Evolutionary conservation across 2,888 invertebrate species (phyloP).

Genomic region (Eilema sororculum): DNA sequence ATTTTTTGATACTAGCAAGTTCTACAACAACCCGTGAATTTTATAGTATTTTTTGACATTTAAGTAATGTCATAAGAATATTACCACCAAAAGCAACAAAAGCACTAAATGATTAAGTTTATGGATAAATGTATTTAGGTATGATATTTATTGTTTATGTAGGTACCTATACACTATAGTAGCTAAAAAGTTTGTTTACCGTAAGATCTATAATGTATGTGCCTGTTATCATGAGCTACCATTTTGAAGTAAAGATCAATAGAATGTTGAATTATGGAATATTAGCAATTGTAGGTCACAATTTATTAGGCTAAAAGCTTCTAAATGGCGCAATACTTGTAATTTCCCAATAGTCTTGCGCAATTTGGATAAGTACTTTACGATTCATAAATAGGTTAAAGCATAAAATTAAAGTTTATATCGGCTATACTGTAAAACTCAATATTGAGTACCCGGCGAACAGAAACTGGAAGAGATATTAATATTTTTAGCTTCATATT

Average conservation of each 20-base stretch:
- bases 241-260: conserved; percentile 6
- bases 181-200: background rate
- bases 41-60: background rate
- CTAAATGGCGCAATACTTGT: conserved; percentile 15
- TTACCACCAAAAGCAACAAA: too few species aligned
- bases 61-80: too few species aligned
- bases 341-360: conserved; percentile 13
- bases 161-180: background rate
- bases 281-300: background rate
- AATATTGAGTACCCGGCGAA: background rate
- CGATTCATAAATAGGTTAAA: conserved; percentile 19
- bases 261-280: background rate
- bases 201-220: too few species aligned
- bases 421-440: background rate
- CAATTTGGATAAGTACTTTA: conserved; percentile 19
- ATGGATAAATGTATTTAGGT: too few species aligned
- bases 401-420: background rate
- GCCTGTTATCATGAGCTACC: background rate
- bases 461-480: background rate
- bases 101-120: too few species aligned
- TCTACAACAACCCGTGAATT: background rate
- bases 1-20: background rate
- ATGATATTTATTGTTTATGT: too few species aligned
- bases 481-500: background rate
- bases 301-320: conserved; percentile 10